Base-by-base conservation (phyloP, 1,140 invertebrate species). In the Triops cancriformis region DNA sequence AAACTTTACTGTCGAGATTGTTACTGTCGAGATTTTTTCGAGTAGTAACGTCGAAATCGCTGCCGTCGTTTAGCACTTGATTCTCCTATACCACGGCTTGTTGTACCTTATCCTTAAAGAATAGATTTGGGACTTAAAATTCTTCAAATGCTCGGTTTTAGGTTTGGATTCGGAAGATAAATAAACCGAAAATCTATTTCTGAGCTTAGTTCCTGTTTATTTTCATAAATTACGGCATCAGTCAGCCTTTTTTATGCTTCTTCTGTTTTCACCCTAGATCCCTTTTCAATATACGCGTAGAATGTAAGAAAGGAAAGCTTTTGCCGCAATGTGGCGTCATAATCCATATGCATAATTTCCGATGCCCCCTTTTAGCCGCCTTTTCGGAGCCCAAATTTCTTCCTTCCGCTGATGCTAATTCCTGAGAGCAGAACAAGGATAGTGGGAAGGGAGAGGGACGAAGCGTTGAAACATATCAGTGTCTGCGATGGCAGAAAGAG, bases 311-410 rank as follows among this genome's bases (percentile, higher is more conserved):
- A 64, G 23, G 23, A 64, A 64, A 64, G 51, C 51, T 64, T 64
- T 64, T 64, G 6, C 51, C 51, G 23, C n/a, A 23, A 64, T 18
- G 23, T 18, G 14, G 51, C 51, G 18, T 18, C 51, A 23, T 64
- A 64, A 64, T 64, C 51, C 51, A 64, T 64, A 64, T 64, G 51
- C 51, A 64, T 64, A 64, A 18, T 64, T 64, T 64, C 51, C 51
- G n/a, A 14, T 64, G n/a, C 5, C 51, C 31, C 31, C 51, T 64
- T 64, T 64, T n/a, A 64, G 14, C 14, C n/a, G n/a, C 51, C 51
- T 64, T 45, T 64, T 64, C 51, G 6, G 14, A 64, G 18, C 0
- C 18, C 6, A 14, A 23, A 64, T 64, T 64, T 64, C 51, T 64
- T 64, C 51, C 51, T 64, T 64, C 51, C 51, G 51, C 23, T 64